Conservation (phyloP, 2,797 vertebrate species). For the Carapus acus region DNA sequence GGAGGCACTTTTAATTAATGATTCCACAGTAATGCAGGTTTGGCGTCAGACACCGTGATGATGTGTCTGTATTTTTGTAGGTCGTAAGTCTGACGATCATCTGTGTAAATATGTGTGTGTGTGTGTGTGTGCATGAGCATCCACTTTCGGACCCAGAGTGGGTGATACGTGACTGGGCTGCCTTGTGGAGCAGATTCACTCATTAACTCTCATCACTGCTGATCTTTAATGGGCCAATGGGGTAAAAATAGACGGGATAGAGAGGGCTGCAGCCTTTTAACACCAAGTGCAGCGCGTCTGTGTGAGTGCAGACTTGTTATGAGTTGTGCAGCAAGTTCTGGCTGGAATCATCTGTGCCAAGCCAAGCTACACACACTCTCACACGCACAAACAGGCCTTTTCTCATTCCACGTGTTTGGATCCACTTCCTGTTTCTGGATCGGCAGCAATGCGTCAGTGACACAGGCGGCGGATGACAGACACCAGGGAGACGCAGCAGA, state of each 20-base stretch:
- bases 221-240: slow-evolving; percentile 72
- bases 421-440: slow-evolving; percentile 46
- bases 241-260: slow-evolving; percentile 67
- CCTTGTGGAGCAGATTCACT: slow-evolving; percentile 61
- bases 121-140: slow-evolving; percentile 18
- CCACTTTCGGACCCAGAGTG: slow-evolving; percentile 37
- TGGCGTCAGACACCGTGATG: background rate
- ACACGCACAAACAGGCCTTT: no score
- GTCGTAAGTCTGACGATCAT: background rate
- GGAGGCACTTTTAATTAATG: background rate
- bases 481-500: slow-evolving; percentile 58
- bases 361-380: no score
- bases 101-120: slow-evolving; percentile 1
- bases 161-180: slow-evolving; percentile 61
- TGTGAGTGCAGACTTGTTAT: slow-evolving; percentile 4
- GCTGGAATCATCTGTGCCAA: no score
- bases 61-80: slow-evolving; percentile 5
- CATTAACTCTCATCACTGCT: slow-evolving; percentile 72
- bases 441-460: slow-evolving; percentile 52
- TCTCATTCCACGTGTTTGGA: slow-evolving; percentile 4
- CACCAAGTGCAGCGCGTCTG: slow-evolving; percentile 12
- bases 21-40: background rate
- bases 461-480: slow-evolving; percentile 39
- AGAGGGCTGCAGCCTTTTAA: slow-evolving; percentile 52
- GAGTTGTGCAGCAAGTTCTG: no score